Conservation (phyloP, 2,113 vertebrate species). For the zebrafish (Danio rerio) region DNA sequence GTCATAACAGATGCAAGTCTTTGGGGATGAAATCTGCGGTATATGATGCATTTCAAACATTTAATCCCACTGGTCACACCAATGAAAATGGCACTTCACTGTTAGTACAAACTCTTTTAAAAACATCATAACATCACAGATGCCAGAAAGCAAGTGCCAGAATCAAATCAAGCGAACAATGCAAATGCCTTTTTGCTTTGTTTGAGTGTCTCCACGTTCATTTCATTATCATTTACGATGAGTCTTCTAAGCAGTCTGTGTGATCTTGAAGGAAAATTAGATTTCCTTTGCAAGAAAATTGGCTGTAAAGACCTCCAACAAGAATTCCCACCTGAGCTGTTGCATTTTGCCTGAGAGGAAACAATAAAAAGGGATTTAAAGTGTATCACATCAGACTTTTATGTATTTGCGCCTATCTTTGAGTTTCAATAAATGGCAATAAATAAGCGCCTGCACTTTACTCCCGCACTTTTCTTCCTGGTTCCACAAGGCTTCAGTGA, state of each 20-base stretch:
- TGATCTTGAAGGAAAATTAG: background rate
- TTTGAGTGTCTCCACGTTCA: conserved; percentile 15
- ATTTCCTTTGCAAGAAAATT: conserved; percentile 16
- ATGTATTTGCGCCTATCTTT: background rate
- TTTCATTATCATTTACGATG: background rate
- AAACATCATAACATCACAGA: background rate
- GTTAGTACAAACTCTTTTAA: background rate
- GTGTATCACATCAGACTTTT: background rate
- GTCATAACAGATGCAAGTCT: conserved; percentile 9
- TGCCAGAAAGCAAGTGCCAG: background rate
- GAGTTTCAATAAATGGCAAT: conserved; percentile 8
- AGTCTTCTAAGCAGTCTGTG: background rate
- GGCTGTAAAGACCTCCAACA: conserved; percentile 5
- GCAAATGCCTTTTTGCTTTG: background rate
- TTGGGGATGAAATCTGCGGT: background rate
- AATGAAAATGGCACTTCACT: background rate
- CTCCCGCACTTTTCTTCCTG: background rate
- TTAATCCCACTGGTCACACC: background rate
- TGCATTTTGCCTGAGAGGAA: conserved; percentile 23
- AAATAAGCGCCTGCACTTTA: conserved; percentile 11
- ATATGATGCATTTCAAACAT: conserved; percentile 1
- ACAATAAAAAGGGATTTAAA: conserved; percentile 8
- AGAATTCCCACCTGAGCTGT: conserved; percentile 11
- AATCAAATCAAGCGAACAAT: background rate
- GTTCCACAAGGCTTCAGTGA: background rate